These are phyloP conservation scores for Thereva nobilitata DNA, from an alignment of 2,888 invertebrate genomes.

Conservation along the genomic window DNA sequence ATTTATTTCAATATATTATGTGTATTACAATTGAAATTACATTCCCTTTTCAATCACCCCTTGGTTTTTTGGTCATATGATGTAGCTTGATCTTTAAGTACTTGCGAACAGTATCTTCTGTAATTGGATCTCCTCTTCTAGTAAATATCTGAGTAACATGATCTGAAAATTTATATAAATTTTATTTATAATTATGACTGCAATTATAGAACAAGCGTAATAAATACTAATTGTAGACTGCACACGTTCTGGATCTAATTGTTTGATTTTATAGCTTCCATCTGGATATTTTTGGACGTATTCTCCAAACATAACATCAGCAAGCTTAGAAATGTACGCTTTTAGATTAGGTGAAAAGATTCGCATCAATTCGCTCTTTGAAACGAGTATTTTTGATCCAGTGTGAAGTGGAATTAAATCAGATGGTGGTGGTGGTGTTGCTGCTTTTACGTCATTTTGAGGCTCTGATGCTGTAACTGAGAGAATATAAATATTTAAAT, in stretches of 20 bases:
- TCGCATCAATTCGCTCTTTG: slow-evolving; percentile 38
- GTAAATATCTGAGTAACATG: slow-evolving; percentile 42
- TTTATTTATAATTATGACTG: neutral
- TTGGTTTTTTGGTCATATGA: slow-evolving; percentile 10
- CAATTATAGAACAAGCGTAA: neutral
- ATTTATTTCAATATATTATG: too few species aligned
- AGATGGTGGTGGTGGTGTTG: neutral
- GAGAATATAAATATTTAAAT: too few species aligned
- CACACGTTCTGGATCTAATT: slow-evolving; percentile 26
- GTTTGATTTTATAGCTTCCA: neutral
- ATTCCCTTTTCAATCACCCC: neutral
- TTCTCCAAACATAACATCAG: slow-evolving; percentile 40
- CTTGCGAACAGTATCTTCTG: slow-evolving; percentile 16
- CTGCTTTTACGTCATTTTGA: neutral
- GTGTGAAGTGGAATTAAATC: slow-evolving; percentile 40
- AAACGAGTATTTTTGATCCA: slow-evolving; percentile 39
- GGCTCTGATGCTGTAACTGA: neutral
- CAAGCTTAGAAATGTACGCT: slow-evolving; percentile 39
- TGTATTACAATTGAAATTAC: neutral
- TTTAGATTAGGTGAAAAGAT: slow-evolving; percentile 42
- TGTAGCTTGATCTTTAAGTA: slow-evolving; percentile 21
- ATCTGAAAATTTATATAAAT: slow-evolving; percentile 35
- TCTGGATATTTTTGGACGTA: neutral
- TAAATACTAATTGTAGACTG: slow-evolving; percentile 39
- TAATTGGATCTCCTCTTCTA: slow-evolving; percentile 35